A percentile compares a stretch with the other conserved stretches of the same genome.
These are phyloP conservation scores for Bellardia bayeri DNA, from an alignment of 2,888 invertebrate species.

Conservation along the genomic window DNA sequence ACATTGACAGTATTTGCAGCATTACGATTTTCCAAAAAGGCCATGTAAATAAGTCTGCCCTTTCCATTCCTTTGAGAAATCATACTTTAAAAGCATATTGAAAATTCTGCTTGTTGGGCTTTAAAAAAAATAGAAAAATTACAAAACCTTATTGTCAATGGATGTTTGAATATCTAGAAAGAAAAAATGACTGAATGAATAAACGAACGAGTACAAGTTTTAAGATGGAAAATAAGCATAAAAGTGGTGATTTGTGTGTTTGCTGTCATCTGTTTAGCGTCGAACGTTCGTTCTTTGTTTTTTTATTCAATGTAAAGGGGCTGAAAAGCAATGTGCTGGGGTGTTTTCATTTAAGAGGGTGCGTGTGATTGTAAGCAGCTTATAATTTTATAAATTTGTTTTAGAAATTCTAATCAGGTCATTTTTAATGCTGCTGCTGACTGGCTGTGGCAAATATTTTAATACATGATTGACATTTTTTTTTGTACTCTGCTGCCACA, in stretches of 20 bases:
- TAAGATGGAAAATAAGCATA: conserved; percentile 60
- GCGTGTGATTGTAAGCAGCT: conserved; percentile 54
- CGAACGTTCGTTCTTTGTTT: neutral
- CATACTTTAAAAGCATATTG: conserved; percentile 63
- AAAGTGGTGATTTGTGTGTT: conserved; percentile 62
- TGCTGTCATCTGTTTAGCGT: conserved; percentile 2
- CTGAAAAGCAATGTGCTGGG: neutral
- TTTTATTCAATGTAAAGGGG: neutral
- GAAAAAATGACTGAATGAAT: conserved; percentile 36
- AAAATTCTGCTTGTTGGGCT: conserved; percentile 28
- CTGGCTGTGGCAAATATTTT: conserved; percentile 39
- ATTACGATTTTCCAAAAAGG: conserved; percentile 7
- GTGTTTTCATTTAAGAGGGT: neutral
- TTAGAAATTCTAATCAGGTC: conserved; percentile 61
- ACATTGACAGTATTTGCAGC: conserved; percentile 62
- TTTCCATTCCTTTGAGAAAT: conserved; percentile 29
- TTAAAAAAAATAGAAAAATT: conserved; percentile 6
- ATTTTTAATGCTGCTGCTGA: conserved; percentile 25
- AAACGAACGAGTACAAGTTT: conserved; percentile 12
- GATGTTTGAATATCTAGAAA: conserved; percentile 15
- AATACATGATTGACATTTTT: conserved; percentile 56
- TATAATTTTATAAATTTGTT: conserved; percentile 54
- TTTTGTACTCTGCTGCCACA: conserved; percentile 1
- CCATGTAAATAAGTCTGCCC: neutral
- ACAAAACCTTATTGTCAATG: conserved; percentile 57